Percentiles rank a stretch among this genome's conserved stretches.
phyloP scores from a whole-genome alignment of 2,888 invertebrate species.

The Adelphocoris suturalis region DNA sequence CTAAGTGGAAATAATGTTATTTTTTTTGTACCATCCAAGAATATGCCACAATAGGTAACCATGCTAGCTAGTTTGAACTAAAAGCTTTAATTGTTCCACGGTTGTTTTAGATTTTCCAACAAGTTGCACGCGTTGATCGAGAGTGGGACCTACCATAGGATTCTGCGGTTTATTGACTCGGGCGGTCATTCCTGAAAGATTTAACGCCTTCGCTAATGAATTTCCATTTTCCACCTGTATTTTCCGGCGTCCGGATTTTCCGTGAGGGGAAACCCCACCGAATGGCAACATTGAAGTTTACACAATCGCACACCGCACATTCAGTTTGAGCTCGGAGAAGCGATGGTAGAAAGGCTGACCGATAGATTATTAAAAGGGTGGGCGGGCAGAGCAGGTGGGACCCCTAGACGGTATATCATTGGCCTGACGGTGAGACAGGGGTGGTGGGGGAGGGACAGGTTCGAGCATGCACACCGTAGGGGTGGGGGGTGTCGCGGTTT shows the following conservation, averaged over 20 bases:
- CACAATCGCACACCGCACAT: constrained; percentile 18
- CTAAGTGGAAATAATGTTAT: too few species aligned
- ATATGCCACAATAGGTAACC: too few species aligned
- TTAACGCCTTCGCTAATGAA: constrained; percentile 20
- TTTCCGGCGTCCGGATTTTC: constrained; percentile 12
- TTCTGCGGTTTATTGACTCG: neutral
- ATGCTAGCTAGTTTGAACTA: neutral
- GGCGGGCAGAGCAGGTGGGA: neutral
- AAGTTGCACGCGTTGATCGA: neutral
- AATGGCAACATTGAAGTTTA: neutral
- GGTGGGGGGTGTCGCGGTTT: constrained; percentile 4
- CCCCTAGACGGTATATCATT: neutral
- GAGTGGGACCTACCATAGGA: neutral
- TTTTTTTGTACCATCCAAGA: too few species aligned
- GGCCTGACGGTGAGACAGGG: neutral
- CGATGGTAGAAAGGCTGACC: neutral
- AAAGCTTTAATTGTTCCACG: neutral
- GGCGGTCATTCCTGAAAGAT: constrained; percentile 29
- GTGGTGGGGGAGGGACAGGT: neutral
- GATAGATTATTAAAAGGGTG: constrained; percentile 16
- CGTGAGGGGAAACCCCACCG: neutral
- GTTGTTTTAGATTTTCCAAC: neutral
- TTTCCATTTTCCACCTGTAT: constrained; percentile 40
- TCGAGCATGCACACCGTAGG: neutral
- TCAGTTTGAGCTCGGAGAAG: neutral